Percentiles rank a stretch among this genome's conserved stretches.
phyloP scores from a whole-genome alignment of 2,888 invertebrate species.

The Stomorhina lunata region DNA sequence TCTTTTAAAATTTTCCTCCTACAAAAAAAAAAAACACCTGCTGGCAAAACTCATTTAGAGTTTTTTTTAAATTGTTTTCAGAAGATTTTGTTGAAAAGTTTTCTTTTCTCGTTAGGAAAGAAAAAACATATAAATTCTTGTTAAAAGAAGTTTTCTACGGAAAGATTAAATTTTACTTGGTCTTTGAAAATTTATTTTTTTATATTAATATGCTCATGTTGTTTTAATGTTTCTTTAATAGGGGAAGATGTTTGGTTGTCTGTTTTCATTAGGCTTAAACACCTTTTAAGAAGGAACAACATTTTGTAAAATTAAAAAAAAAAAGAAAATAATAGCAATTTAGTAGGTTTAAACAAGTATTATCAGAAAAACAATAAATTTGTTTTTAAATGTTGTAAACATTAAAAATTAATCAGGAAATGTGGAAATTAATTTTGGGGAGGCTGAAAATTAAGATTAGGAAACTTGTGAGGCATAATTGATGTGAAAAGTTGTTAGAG shows the following conservation, averaged over 20 bases:
- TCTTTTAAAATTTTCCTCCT: neutral
- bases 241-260: slow-evolving; percentile 17
- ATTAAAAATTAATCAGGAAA: too few species aligned
- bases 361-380: neutral
- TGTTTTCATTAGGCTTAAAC: slow-evolving; percentile 26
- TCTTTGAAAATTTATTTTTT: neutral
- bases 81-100: neutral
- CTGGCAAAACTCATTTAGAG: slow-evolving; percentile 13
- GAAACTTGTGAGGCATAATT: too few species aligned
- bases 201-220: neutral
- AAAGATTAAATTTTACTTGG: neutral
- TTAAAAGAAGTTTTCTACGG: too few species aligned
- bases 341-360: neutral
- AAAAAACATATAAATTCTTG: too few species aligned
- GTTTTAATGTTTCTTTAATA: neutral
- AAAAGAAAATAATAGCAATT: neutral
- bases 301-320: neutral
- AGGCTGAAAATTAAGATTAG: too few species aligned
- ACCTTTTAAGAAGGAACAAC: neutral
- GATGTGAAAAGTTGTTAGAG: too few species aligned
- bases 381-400: too few species aligned
- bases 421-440: too few species aligned
- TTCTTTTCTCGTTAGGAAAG: too few species aligned
- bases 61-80: slow-evolving; percentile 1
- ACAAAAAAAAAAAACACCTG: slow-evolving; percentile 22